Percentiles rank a stretch among this genome's conserved stretches.
Evolutionary conservation across 92 coral and sea anemone genomes (phyloP).

Genomic region (Galaxea fascicularis): DNA sequence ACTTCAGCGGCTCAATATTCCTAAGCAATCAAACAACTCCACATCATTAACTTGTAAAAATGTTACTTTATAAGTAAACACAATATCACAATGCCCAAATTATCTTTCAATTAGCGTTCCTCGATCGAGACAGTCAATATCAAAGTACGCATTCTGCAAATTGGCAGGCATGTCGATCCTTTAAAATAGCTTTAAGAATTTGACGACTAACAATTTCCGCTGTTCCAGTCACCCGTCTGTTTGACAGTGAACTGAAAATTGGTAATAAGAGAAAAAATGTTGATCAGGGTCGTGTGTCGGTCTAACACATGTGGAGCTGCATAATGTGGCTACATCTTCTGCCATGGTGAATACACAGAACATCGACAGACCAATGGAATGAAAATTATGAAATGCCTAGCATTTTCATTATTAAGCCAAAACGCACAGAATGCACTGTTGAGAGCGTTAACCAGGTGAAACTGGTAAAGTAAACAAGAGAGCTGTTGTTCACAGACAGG

Average conservation of each 20-base stretch:
- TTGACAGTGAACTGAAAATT: not conserved
- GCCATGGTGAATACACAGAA: too few relatives aligned
- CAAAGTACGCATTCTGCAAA: not conserved
- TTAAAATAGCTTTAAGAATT: not conserved
- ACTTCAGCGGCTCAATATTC: conserved; percentile 5
- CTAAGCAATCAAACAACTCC: conserved; percentile 15
- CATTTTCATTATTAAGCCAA: too few relatives aligned
- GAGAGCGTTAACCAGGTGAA: too few relatives aligned
- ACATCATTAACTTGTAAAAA: conserved; percentile 14
- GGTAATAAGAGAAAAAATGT: not conserved
- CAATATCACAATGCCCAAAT: conserved; percentile 11
- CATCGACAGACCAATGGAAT: too few relatives aligned
- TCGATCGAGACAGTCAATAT: not conserved
- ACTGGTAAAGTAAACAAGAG: too few relatives aligned
- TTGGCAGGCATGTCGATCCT: not conserved
- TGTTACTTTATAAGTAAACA: conserved; percentile 13
- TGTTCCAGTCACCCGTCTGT: not conserved
- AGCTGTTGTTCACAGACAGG: too few relatives aligned
- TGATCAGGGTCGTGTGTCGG: not conserved
- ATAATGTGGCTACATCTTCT: too few relatives aligned
- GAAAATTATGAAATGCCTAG: too few relatives aligned
- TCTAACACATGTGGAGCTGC: too few relatives aligned
- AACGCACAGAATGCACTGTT: too few relatives aligned
- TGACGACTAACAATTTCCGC: not conserved
- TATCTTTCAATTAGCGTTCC: not conserved